These are phyloP conservation scores for Gryon sp. DNA, from an alignment of 1,140 invertebrate species.

Conservation along the genomic window DNA sequence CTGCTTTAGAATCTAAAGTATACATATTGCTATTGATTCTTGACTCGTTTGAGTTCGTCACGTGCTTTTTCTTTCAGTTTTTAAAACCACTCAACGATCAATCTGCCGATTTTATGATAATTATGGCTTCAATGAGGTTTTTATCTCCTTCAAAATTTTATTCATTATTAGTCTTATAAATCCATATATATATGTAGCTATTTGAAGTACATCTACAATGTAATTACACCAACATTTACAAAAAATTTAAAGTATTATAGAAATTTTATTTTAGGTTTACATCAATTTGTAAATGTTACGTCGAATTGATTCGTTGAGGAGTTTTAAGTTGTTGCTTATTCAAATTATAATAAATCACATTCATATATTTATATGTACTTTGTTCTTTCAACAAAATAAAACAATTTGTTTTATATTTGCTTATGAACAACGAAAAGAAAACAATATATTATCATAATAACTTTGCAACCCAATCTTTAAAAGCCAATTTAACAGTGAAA, in stretches of 20 bases:
- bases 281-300: constrained; percentile 23
- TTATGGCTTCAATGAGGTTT: constrained; percentile 29
- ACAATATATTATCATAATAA: too few species aligned
- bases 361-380: too few species aligned
- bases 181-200: constrained; percentile 51
- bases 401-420: too few species aligned
- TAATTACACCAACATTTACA: constrained; percentile 56
- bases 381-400: too few species aligned
- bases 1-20: constrained; percentile 52
- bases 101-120: constrained; percentile 24
- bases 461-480: too few species aligned
- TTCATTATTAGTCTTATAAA: constrained; percentile 44
- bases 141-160: constrained; percentile 15
- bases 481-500: constrained; percentile 33
- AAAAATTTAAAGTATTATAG: constrained; percentile 19
- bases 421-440: too few species aligned
- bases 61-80: background rate
- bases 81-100: constrained; percentile 44
- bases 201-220: constrained; percentile 37
- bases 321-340: too few species aligned
- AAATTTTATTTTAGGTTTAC: constrained; percentile 29
- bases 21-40: constrained; percentile 57
- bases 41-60: background rate
- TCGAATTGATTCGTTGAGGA: constrained; percentile 15
- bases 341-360: too few species aligned